A percentile compares a stretch with the other conserved stretches of the same genome.
Conservation (phyloP, 1,140 invertebrate genomes). For the Pantala flavescens region DNA sequence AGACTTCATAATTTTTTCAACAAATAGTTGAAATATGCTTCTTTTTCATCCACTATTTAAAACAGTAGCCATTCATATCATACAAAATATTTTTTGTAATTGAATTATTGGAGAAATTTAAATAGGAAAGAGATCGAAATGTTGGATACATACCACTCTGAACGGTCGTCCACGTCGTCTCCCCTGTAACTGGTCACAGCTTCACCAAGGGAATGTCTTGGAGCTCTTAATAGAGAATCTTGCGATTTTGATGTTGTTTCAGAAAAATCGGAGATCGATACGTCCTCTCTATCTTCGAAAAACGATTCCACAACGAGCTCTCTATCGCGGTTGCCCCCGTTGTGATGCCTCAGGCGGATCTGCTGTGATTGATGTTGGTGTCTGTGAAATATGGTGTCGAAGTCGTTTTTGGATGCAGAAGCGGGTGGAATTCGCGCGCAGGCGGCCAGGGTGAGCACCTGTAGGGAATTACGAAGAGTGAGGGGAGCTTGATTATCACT, state of each 20-base stretch:
- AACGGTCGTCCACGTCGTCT: not conserved
- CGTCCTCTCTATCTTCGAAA: not conserved
- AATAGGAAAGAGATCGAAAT: too few species aligned
- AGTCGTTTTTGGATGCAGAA: not conserved
- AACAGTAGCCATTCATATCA: too few species aligned
- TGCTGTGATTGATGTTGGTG: not conserved
- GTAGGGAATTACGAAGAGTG: too few species aligned
- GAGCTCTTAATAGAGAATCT: not conserved
- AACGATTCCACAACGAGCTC: not conserved
- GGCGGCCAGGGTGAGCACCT: conserved; percentile 4
- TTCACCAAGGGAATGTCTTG: not conserved
- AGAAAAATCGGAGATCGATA: not conserved
- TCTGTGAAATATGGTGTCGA: not conserved
- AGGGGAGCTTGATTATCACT: too few species aligned
- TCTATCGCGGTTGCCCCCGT: not conserved
- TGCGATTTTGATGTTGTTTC: not conserved
- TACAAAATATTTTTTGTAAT: too few species aligned
- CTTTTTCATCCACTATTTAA: too few species aligned
- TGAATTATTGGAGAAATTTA: too few species aligned
- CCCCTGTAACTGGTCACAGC: not conserved
- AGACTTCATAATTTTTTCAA: too few species aligned
- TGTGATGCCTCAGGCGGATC: not conserved
- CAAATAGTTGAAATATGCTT: too few species aligned
- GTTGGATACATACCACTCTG: not conserved
- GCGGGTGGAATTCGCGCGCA: not conserved